These are phyloP conservation scores for Gallinago undulata DNA, from an alignment of 2,113 vertebrate species.

Conservation along the genomic window DNA sequence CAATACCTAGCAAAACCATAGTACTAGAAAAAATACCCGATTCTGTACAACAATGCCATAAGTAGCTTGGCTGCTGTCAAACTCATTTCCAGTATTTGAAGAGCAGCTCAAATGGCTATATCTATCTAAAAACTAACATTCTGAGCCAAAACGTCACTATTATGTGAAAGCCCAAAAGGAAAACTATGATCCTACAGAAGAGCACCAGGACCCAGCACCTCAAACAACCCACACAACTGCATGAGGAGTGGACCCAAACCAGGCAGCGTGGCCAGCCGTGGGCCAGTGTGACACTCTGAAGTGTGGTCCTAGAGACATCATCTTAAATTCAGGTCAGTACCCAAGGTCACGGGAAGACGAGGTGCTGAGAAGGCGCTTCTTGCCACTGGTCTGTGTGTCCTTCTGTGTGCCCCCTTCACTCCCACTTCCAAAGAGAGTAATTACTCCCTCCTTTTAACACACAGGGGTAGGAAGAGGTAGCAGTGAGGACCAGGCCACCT, in stretches of 20 bases:
- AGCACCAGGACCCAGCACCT: not conserved
- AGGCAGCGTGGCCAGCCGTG: not conserved
- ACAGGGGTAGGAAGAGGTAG: not conserved
- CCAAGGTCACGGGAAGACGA: not conserved
- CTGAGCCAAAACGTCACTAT: no score
- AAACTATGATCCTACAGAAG: no score
- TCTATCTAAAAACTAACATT: not conserved
- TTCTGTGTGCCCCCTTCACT: not conserved
- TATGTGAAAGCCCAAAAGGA: not conserved
- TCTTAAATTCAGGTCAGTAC: not conserved
- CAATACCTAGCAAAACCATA: not conserved
- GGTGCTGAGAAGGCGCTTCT: accelerated
- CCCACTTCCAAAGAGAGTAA: not conserved
- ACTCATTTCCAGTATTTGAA: not conserved
- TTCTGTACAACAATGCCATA: no score
- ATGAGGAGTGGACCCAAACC: not conserved
- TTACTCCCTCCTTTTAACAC: not conserved
- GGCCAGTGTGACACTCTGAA: accelerated
- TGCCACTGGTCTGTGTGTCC: accelerated
- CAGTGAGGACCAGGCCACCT: not conserved
- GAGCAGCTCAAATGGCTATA: not conserved
- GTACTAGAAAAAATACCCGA: accelerated
- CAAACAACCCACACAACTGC: not conserved
- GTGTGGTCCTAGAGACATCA: not conserved
- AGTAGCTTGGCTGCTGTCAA: not conserved